Base-by-base conservation (phyloP, 2,888 invertebrate genomes). In the Dascillus cervinus region DNA sequence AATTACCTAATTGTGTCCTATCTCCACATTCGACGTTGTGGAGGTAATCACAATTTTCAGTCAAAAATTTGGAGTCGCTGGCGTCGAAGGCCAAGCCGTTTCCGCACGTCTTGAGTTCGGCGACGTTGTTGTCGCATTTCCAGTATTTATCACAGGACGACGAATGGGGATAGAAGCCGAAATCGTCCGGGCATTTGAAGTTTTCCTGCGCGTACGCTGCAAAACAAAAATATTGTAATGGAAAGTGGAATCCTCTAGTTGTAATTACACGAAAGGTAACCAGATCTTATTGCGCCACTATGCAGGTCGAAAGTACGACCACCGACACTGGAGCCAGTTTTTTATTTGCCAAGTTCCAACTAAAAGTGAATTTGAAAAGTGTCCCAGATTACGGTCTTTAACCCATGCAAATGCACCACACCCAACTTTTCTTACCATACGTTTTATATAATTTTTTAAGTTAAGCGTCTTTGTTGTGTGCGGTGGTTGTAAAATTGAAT, bases 1-100 rank as follows among this genome's bases (percentile, higher is more conserved):
- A 62, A 73, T 73, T 60, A 87, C 87, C 91, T 50, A 92, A 72
- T 62, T 88, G 83, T 41, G 81, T 66, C 58, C 92, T 82, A 46
- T 88, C 88, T 26, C 88, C 89, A 60, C 92, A 92, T 53, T 92
- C 89, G 24, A 92, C 91, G 53, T 91, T 91, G 74, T 92, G 91
- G 50, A 88, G 76, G 70, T 92, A 92, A 68, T 92, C 92, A 65
- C 92, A 92, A 74, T 92, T 92, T 66, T 92, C 92, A 36, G 89
- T 87, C 58, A 89, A 71, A 73, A 79, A 90, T 72, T 90, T 90
- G 47, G 82, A 75, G 69, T 92, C 92, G 28, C 79, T 71, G 39
- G 89, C 80, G 62, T 91, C 92, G 65, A 92, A 92, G 32, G 90
- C 91, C 41, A 92, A 75, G 36, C 92, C 92, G 62, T 92, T 92